Evolutionary conservation across 2,113 vertebrate genomes (phyloP).

Genomic region (Stictonetta naevosa): DNA sequence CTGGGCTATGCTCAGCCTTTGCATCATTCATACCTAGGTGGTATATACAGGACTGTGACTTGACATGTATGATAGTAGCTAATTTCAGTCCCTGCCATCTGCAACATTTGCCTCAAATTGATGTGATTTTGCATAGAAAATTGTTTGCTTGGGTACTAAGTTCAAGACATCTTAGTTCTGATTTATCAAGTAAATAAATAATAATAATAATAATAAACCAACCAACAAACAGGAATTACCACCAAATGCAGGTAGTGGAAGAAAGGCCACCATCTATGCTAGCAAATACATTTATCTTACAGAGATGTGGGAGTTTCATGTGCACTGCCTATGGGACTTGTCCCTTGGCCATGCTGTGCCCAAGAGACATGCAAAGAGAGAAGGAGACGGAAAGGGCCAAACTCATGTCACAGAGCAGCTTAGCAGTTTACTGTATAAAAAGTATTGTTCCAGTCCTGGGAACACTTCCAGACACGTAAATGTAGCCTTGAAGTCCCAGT

Average conservation of each 20-base stretch:
- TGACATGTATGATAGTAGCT: background rate
- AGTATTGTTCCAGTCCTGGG: conserved; percentile 51
- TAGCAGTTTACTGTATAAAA: conserved; percentile 44
- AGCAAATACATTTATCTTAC: background rate
- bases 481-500: conserved; percentile 49
- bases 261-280: background rate
- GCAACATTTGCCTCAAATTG: background rate
- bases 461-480: conserved; percentile 50
- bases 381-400: background rate
- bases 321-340: background rate
- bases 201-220: no score
- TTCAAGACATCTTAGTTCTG: background rate
- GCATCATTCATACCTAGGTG: background rate
- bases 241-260: background rate
- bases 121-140: background rate
- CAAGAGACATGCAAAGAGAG: background rate
- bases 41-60: background rate
- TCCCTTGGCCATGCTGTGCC: background rate
- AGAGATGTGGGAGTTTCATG: background rate
- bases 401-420: conserved; percentile 22
- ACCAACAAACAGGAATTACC: background rate
- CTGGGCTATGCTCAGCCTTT: background rate
- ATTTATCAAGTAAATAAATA: background rate
- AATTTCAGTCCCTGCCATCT: background rate
- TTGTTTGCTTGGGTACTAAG: background rate